phyloP scores from a whole-genome alignment of 2,888 invertebrate genomes.

The Rhimphoctona megacephalus region DNA sequence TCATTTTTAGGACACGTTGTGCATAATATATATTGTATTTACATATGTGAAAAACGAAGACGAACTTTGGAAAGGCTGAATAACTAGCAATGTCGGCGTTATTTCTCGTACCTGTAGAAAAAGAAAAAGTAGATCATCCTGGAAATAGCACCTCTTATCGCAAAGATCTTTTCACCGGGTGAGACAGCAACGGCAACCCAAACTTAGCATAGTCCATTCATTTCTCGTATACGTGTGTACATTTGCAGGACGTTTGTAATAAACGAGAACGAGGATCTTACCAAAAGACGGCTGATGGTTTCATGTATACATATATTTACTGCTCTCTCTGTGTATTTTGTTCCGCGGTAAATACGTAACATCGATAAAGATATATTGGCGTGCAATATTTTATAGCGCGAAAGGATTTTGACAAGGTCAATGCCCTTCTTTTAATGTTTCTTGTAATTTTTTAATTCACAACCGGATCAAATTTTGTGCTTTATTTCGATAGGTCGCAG shows the following conservation, averaged over 20 bases:
- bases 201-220: conserved; percentile 62
- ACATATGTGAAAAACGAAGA: background rate
- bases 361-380: background rate
- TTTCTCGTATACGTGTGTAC: conserved; percentile 41
- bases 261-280: conserved; percentile 5
- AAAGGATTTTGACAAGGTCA: background rate
- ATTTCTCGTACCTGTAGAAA: conserved; percentile 36
- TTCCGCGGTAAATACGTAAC: background rate
- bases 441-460: background rate
- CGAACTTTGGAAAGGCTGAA: conserved; percentile 18
- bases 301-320: conserved; percentile 12
- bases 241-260: conserved; percentile 34
- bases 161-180: conserved; percentile 54
- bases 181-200: conserved; percentile 52
- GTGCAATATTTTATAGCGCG: background rate
- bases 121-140: conserved; percentile 60
- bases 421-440: background rate
- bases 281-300: conserved; percentile 39
- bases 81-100: conserved; percentile 19
- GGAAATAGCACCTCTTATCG: conserved; percentile 66
- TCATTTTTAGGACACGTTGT: background rate
- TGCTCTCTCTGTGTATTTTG: conserved; percentile 10
- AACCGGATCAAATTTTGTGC: background rate
- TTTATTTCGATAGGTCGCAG: background rate
- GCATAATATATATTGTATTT: conserved; percentile 17